Percentiles rank a stretch among this genome's conserved stretches.
These are phyloP conservation scores for Neolamprologus devosi DNA, from an alignment of 2,113 vertebrate genomes.

Conservation along the genomic window DNA sequence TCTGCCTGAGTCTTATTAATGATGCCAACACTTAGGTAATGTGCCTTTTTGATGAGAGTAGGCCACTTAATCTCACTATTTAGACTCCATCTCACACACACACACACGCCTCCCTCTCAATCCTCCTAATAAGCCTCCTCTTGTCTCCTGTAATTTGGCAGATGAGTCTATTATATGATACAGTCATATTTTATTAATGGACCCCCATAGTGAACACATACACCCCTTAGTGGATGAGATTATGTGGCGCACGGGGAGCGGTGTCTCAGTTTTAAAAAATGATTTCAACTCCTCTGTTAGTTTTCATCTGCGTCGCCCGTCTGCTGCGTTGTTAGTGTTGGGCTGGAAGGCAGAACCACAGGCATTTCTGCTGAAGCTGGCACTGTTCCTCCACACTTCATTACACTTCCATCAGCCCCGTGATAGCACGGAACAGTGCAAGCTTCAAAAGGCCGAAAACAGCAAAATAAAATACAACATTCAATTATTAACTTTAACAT, in stretches of 20 bases:
- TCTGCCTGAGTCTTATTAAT: constrained; percentile 55
- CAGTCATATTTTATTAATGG: constrained; percentile 73
- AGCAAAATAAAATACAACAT: constrained; percentile 20
- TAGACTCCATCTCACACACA: constrained; percentile 30
- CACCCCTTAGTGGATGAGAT: constrained; percentile 60
- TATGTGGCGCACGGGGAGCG: constrained; percentile 51
- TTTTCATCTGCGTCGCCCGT: constrained; percentile 34
- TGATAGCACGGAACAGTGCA: constrained; percentile 3
- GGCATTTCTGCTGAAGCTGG: constrained; percentile 44
- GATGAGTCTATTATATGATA: constrained; percentile 70
- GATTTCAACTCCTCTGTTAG: constrained; percentile 35
- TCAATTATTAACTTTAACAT: constrained; percentile 27
- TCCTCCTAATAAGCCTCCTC: constrained; percentile 67
- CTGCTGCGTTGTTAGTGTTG: constrained; percentile 18
- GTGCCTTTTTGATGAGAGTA: constrained; percentile 61
- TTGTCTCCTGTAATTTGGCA: constrained; percentile 71
- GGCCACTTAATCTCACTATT: constrained; percentile 64
- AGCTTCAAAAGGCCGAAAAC: constrained; percentile 30
- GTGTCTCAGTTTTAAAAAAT: constrained; percentile 49
- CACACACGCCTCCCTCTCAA: constrained; percentile 37
- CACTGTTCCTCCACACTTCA: constrained; percentile 41
- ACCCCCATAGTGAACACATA: constrained; percentile 57
- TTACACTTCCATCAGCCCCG: constrained; percentile 40
- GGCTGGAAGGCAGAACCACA: constrained; percentile 34
- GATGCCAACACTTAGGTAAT: constrained; percentile 65